Evolutionary conservation across 1,140 invertebrate species (phyloP).

Genomic region (Olivierus martensii): DNA sequence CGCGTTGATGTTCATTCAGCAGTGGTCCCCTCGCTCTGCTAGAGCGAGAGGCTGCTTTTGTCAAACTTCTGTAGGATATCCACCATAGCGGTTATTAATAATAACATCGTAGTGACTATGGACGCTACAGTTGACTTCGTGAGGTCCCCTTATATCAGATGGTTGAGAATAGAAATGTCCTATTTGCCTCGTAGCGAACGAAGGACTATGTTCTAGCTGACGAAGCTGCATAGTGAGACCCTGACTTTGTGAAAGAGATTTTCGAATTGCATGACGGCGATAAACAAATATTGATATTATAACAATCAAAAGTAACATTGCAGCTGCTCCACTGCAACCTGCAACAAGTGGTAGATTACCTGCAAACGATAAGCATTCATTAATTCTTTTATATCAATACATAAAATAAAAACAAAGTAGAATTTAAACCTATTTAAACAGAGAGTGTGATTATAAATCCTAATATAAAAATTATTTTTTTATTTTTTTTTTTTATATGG

Average conservation of each 20-base stretch:
- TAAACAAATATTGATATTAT: conserved; percentile 12
- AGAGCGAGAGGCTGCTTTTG: too few relatives aligned
- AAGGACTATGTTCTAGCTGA: conserved; percentile 20
- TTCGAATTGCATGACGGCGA: not conserved
- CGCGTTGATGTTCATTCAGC: too few relatives aligned
- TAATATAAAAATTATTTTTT: not conserved
- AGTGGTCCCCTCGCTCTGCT: too few relatives aligned
- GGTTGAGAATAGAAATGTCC: not conserved
- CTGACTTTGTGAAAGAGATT: conserved; percentile 9
- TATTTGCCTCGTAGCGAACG: conserved; percentile 6
- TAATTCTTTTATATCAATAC: too few relatives aligned
- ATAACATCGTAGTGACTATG: conserved; percentile 4
- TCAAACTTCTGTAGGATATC: too few relatives aligned
- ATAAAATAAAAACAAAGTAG: too few relatives aligned
- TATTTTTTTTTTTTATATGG: too few relatives aligned
- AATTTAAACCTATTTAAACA: not conserved
- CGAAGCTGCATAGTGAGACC: conserved; percentile 17
- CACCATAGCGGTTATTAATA: too few relatives aligned
- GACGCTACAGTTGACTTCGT: not conserved
- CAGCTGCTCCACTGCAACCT: conserved; percentile 16
- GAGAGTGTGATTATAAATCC: not conserved
- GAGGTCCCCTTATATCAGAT: not conserved
- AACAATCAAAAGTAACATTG: conserved; percentile 8
- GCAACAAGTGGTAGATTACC: conserved; percentile 19
- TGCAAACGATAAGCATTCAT: too few relatives aligned